Evolutionary conservation across 1,140 invertebrate genomes (phyloP).

Genomic region (Drosophila serrata): DNA sequence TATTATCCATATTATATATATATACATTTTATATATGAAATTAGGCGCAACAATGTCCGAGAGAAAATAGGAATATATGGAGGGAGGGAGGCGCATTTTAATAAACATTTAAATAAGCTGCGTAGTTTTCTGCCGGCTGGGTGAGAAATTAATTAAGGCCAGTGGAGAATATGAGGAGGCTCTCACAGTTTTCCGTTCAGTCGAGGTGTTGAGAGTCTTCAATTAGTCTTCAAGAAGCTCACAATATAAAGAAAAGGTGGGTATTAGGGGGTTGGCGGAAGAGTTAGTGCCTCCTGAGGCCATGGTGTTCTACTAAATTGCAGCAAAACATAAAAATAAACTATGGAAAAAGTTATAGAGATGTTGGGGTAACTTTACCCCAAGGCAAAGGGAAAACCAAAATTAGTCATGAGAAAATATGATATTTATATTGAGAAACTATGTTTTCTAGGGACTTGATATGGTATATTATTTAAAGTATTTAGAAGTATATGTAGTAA

Average conservation of each 20-base stretch:
- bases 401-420: conserved; percentile 23
- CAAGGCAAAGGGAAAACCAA: neutral
- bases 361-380: conserved; percentile 13
- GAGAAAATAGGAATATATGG: neutral
- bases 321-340: conserved; percentile 50
- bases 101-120: conserved; percentile 61
- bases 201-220: conserved; percentile 45
- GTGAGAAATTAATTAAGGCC: conserved; percentile 48
- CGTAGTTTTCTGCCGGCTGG: conserved; percentile 49
- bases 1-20: conserved; percentile 39
- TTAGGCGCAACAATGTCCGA: conserved; percentile 55
- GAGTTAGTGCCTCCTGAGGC: conserved; percentile 33
- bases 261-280: neutral
- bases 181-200: conserved; percentile 44
- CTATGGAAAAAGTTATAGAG: conserved; percentile 32
- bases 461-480: neutral
- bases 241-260: neutral
- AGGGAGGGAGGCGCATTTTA: conserved; percentile 26
- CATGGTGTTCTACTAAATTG: conserved; percentile 54
- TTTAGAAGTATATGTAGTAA: no score
- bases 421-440: conserved; percentile 2
- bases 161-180: conserved; percentile 29
- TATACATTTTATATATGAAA: conserved; percentile 40
- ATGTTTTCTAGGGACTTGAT: neutral
- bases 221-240: conserved; percentile 39